Evolutionary conservation across 2,797 vertebrate species (phyloP).

Genomic region (Lithobates pipiens): DNA sequence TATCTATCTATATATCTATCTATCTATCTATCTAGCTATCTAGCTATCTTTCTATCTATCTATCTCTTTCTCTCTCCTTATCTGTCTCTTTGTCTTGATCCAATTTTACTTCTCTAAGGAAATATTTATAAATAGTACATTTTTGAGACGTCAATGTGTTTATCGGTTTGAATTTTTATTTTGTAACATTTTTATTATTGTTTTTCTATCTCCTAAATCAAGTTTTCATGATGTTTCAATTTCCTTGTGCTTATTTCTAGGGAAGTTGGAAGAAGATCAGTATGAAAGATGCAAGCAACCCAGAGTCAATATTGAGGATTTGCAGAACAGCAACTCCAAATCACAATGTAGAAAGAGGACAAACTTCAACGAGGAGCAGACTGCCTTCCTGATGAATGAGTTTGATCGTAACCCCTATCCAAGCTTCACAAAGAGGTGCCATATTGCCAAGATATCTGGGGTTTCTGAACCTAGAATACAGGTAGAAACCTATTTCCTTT

Average conservation of each 20-base stretch:
- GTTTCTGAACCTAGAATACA: constrained; percentile 46
- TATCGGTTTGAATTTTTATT: no score
- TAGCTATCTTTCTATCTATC: no score
- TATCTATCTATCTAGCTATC: neutral
- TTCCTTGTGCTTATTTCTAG: neutral
- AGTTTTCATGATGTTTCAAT: neutral
- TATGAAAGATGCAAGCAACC: neutral
- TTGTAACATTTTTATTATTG: no score
- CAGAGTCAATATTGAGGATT: neutral
- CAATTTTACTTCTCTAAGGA: no score
- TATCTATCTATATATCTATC: constrained; percentile 1
- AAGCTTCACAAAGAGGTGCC: constrained; percentile 25
- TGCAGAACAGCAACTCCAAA: neutral
- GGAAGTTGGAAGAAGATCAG: neutral
- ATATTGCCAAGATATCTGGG: neutral
- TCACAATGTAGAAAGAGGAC: constrained; percentile 25
- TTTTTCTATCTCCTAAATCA: no score
- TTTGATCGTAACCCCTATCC: constrained; percentile 44
- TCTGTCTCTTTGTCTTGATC: no score
- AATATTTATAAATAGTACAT: no score
- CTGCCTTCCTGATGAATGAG: constrained; percentile 11
- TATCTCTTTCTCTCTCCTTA: no score
- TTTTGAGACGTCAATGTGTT: no score
- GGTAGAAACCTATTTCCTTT: neutral
- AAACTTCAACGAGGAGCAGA: constrained; percentile 16